Conservation (phyloP, 2,888 invertebrate species). For the Harpalus rufipes region DNA sequence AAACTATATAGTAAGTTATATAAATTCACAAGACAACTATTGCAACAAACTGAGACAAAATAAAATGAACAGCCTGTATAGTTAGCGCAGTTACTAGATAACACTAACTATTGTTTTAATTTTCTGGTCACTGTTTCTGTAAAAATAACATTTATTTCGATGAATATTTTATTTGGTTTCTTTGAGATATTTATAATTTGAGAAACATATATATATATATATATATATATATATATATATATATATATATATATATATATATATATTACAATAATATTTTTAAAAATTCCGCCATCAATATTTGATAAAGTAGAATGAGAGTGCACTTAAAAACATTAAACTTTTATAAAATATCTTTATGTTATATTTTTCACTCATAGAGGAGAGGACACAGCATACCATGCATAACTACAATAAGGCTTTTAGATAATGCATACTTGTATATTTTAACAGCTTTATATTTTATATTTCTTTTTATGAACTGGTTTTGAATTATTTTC, state of each 20-base stretch:
- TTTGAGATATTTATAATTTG: background rate
- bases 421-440: constrained; percentile 30
- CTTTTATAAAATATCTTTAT: constrained; percentile 59
- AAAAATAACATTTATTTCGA: too few relatives aligned
- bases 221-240: too few relatives aligned
- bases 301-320: constrained; percentile 57
- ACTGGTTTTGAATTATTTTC: constrained; percentile 26
- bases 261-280: constrained; percentile 10
- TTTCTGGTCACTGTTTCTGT: too few relatives aligned
- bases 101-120: too few relatives aligned
- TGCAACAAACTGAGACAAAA: too few relatives aligned
- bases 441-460: constrained; percentile 15
- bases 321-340: constrained; percentile 59
- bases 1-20: too few relatives aligned
- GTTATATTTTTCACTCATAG: constrained; percentile 36
- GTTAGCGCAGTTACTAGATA: too few relatives aligned
- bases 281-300: constrained; percentile 25
- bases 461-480: constrained; percentile 19
- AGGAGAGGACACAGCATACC: constrained; percentile 41
- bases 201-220: background rate
- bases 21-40: too few relatives aligned
- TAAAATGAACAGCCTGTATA: too few relatives aligned
- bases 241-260: too few relatives aligned
- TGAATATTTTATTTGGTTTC: too few relatives aligned
- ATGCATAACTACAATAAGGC: constrained; percentile 56